Evolutionary conservation across 2,797 vertebrate species (phyloP).

Genomic region (Echiichthys vipera): DNA sequence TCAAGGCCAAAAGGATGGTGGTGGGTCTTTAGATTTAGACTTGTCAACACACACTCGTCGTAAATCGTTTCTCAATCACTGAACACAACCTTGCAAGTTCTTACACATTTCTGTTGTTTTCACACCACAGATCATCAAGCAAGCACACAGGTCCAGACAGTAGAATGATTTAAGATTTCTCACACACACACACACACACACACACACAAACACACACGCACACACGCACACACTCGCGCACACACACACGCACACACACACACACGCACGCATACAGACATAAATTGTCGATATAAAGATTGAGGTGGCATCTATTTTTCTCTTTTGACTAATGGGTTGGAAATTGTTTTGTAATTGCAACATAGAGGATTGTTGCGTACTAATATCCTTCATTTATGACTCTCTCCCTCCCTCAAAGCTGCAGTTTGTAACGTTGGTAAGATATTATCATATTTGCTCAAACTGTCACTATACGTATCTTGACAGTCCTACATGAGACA

Average conservation of each 20-base stretch:
- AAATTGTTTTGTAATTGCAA: slow-evolving; percentile 42
- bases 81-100: slow-evolving; percentile 16
- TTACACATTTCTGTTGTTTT: slow-evolving; percentile 32
- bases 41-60: slow-evolving; percentile 22
- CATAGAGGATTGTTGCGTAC: slow-evolving; percentile 43
- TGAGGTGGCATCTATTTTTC: slow-evolving; percentile 18
- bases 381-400: slow-evolving; percentile 45
- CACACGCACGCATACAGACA: slow-evolving; percentile 45
- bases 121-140: slow-evolving; percentile 4
- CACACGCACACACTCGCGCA: slow-evolving; percentile 31
- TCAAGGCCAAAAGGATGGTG: slow-evolving; percentile 60
- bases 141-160: slow-evolving; percentile 31
- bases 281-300: slow-evolving; percentile 36
- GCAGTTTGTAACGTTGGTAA: too few species aligned
- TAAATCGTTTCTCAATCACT: not conserved
- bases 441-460: too few species aligned
- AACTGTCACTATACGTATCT: too few species aligned
- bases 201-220: not conserved
- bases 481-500: too few species aligned
- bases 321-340: slow-evolving; percentile 36
- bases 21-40: slow-evolving; percentile 7
- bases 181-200: not conserved
- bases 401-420: slow-evolving; percentile 35
- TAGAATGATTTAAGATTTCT: slow-evolving; percentile 12
- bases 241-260: slow-evolving; percentile 4